Percentiles rank a stretch among this genome's conserved stretches.
Conservation (phyloP, 2,797 vertebrate species). For the Apogon hyalosoma region DNA sequence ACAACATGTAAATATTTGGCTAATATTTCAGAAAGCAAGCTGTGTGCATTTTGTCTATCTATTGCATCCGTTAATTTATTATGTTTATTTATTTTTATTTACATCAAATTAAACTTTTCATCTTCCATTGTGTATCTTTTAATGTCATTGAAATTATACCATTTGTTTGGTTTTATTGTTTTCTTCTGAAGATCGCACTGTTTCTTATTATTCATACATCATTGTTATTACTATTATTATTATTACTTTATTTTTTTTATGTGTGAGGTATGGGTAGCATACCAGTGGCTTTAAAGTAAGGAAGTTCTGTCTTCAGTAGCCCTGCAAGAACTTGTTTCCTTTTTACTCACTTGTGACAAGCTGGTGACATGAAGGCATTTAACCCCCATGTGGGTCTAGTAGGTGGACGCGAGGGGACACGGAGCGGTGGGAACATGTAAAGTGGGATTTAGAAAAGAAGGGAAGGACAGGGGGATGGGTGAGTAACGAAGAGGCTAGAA, state of each 20-base stretch:
- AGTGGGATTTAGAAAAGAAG: slow-evolving; percentile 18
- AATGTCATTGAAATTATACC: too few relatives aligned
- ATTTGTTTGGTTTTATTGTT: too few relatives aligned
- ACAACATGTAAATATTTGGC: slow-evolving; percentile 16
- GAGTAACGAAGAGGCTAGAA: slow-evolving; percentile 47
- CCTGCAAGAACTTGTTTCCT: slow-evolving; percentile 55
- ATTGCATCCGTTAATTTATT: too few relatives aligned
- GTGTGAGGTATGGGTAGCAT: slow-evolving; percentile 16
- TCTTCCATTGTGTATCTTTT: too few relatives aligned
- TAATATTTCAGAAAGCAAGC: slow-evolving; percentile 7
- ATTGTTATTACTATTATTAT: too few relatives aligned
- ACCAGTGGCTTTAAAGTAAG: slow-evolving; percentile 36
- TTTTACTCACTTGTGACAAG: slow-evolving; percentile 61
- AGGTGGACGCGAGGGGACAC: slow-evolving; percentile 33
- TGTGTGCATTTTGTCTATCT: background rate
- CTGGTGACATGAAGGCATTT: slow-evolving; percentile 63
- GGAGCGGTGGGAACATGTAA: slow-evolving; percentile 14
- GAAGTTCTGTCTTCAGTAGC: slow-evolving; percentile 31
- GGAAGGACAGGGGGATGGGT: slow-evolving; percentile 49
- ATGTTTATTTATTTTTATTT: too few relatives aligned
- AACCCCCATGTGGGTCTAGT: slow-evolving; percentile 49
- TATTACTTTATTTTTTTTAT: background rate
- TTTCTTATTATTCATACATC: too few relatives aligned
- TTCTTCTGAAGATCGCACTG: too few relatives aligned
- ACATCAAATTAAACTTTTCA: too few relatives aligned